phyloP scores from a whole-genome alignment of 2,888 invertebrate genomes.

The Tolmerus cingulatus region DNA sequence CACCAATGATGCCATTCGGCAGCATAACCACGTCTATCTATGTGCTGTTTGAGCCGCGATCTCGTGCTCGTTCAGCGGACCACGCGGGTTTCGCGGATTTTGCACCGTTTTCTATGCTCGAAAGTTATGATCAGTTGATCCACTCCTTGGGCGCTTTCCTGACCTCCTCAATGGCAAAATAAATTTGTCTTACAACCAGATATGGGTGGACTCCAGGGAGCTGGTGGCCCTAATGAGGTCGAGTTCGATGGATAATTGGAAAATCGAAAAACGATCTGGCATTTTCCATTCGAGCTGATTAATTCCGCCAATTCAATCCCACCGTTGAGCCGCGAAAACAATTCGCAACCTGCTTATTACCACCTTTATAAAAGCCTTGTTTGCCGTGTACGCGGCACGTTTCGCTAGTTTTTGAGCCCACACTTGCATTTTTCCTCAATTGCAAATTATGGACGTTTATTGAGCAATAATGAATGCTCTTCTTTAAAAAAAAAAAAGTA shows the following conservation, averaged over 20 bases:
- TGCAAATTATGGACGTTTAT: not conserved
- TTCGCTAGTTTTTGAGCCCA: not conserved
- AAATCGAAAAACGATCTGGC: not conserved
- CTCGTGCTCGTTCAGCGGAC: not conserved
- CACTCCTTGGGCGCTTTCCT: slow-evolving; percentile 12
- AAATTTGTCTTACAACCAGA: slow-evolving; percentile 25
- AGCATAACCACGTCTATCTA: not conserved
- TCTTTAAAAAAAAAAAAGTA: not conserved
- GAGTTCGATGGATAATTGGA: slow-evolving; percentile 23
- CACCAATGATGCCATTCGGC: not conserved
- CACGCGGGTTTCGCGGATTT: not conserved
- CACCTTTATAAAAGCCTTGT: not conserved
- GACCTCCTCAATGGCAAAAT: slow-evolving; percentile 25
- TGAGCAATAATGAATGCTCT: too few relatives aligned
- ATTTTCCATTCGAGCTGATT: not conserved
- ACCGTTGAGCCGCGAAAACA: not conserved
- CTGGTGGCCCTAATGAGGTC: slow-evolving; percentile 21
- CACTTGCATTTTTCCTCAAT: not conserved
- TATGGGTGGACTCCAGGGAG: slow-evolving; percentile 13
- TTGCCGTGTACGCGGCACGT: not conserved
- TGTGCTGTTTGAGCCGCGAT: not conserved
- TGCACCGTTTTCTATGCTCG: not conserved
- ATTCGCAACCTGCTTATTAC: not conserved
- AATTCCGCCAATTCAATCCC: not conserved
- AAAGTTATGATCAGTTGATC: not conserved